Conservation (phyloP, 2,113 vertebrate species). For the Lycaon pictus region DNA sequence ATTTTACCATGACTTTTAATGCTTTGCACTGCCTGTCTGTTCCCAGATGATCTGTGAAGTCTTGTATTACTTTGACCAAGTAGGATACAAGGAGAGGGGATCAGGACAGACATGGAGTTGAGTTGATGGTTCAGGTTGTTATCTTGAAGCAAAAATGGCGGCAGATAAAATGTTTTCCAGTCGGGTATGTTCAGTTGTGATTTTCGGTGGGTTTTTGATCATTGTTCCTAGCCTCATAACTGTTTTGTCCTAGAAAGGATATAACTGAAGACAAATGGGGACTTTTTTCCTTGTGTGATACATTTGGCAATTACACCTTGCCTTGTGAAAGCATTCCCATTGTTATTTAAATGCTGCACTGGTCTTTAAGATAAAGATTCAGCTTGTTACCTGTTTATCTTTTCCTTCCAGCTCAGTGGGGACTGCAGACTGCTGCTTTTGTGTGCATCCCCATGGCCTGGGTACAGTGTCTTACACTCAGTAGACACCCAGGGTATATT, state of each 20-base stretch:
- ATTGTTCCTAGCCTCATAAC: neutral
- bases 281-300: neutral
- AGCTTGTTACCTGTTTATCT: slow-evolving; percentile 74
- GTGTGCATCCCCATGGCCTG: neutral
- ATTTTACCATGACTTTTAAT: slow-evolving; percentile 55
- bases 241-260: slow-evolving; percentile 60
- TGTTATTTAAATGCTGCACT: slow-evolving; percentile 74
- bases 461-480: neutral
- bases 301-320: slow-evolving; percentile 45
- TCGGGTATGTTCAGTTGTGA: neutral
- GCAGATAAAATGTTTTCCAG: slow-evolving; percentile 34
- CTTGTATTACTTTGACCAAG: slow-evolving; percentile 22
- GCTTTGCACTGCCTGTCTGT: neutral
- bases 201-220: slow-evolving; percentile 57
- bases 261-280: slow-evolving; percentile 49
- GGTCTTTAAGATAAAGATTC: slow-evolving; percentile 75
- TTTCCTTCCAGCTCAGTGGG: slow-evolving; percentile 51
- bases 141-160: slow-evolving; percentile 55
- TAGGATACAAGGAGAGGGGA: neutral
- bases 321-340: slow-evolving; percentile 20
- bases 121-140: slow-evolving; percentile 23
- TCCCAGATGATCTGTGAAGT: neutral
- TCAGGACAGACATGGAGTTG: neutral
- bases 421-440: neutral
- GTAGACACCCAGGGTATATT: fast-evolving